These are phyloP conservation scores for Peromyscus aztecus DNA, from an alignment of 2,797 vertebrate species.

Conservation along the genomic window DNA sequence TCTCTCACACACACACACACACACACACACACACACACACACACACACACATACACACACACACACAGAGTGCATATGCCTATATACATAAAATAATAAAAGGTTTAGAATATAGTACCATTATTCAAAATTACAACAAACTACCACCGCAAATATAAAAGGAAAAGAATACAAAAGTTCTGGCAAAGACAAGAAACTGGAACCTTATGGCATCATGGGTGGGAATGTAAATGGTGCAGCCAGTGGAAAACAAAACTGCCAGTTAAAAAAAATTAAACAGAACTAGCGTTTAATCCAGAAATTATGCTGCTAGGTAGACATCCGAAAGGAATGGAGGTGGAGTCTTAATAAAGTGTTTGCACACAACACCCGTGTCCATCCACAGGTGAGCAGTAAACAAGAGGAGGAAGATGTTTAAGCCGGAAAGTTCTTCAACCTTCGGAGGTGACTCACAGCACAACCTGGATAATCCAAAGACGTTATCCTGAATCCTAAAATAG, in stretches of 20 bases:
- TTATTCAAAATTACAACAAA: background rate
- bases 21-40: no score
- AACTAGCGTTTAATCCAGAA: background rate
- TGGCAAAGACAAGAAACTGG: background rate
- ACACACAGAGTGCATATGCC: no score
- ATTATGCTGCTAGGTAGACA: background rate
- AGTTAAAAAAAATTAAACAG: background rate
- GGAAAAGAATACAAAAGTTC: background rate
- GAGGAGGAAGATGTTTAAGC: fast-evolving
- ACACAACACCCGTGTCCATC: fast-evolving
- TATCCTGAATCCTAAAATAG: background rate
- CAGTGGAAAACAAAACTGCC: background rate
- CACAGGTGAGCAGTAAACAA: background rate
- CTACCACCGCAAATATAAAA: background rate
- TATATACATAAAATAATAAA: background rate
- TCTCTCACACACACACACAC: no score
- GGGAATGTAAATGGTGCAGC: background rate
- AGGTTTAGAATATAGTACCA: background rate
- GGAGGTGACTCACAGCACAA: background rate
- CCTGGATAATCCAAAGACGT: background rate
- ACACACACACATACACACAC: no score
- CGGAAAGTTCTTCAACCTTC: background rate
- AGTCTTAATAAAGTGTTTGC: background rate
- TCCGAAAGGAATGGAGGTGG: background rate
- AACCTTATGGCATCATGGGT: background rate